These are phyloP conservation scores for Ceratitis capitata DNA, from an alignment of 1,140 invertebrate genomes.

Conservation along the genomic window DNA sequence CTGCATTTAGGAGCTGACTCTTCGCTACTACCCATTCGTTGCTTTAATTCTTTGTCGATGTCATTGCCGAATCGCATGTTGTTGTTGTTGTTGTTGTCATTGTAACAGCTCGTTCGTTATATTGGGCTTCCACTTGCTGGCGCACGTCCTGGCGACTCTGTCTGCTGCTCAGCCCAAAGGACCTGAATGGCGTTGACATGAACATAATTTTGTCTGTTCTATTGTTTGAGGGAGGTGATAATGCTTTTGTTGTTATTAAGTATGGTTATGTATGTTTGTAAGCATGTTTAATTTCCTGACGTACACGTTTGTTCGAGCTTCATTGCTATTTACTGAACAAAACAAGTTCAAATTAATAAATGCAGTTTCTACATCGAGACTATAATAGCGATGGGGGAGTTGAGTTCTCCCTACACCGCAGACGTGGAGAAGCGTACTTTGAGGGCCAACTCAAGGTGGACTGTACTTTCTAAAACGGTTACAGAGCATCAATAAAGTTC, in stretches of 20 bases:
- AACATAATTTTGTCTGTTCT: slow-evolving; percentile 5
- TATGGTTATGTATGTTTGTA: background rate
- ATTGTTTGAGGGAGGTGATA: background rate
- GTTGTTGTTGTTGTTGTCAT: background rate
- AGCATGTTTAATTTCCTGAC: background rate
- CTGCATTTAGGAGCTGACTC: too few species aligned
- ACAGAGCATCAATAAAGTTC: too few species aligned
- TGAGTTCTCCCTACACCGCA: too few species aligned
- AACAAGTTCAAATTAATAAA: too few species aligned
- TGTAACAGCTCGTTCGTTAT: background rate
- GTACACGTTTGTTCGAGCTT: background rate
- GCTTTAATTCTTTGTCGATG: background rate
- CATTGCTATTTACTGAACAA: background rate
- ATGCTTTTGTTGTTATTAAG: background rate
- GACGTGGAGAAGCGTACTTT: too few species aligned
- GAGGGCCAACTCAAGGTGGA: too few species aligned
- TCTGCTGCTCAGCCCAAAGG: background rate
- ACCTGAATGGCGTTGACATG: background rate
- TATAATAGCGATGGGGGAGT: too few species aligned
- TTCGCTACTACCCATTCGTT: background rate
- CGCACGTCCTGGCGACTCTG: background rate
- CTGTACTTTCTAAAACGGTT: too few species aligned
- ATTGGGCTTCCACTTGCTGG: background rate
- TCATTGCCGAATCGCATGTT: background rate
- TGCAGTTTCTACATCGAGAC: too few species aligned